Evolutionary conservation across 1,140 invertebrate genomes (phyloP).

Genomic region (Eubasilissa regina): DNA sequence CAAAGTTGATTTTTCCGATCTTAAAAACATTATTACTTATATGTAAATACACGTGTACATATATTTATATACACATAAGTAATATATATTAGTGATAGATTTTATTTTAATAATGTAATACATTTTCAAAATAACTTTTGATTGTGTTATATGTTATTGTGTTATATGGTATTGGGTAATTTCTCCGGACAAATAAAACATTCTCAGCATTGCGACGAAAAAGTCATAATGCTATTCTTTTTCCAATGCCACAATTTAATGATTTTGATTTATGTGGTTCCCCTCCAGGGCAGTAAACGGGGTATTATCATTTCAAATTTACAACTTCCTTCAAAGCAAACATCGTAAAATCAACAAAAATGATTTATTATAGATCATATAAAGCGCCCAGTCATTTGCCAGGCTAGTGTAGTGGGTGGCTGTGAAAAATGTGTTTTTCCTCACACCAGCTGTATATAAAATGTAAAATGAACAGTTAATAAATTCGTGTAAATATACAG

Average conservation of each 20-base stretch:
- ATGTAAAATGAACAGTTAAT: neutral
- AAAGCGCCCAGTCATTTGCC: neutral
- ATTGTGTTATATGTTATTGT: too few relatives aligned
- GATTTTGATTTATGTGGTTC: constrained; percentile 14
- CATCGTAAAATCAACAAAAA: constrained; percentile 13
- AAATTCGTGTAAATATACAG: constrained; percentile 36
- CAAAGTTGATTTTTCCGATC: too few relatives aligned
- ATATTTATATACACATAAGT: too few relatives aligned
- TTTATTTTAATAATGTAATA: too few relatives aligned
- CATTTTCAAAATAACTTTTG: too few relatives aligned
- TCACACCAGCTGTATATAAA: constrained; percentile 1
- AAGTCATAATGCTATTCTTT: too few relatives aligned
- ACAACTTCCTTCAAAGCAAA: constrained; percentile 24
- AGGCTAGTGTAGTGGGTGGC: neutral
- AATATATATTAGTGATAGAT: too few relatives aligned
- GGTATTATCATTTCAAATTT: constrained; percentile 3
- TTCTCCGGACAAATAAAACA: too few relatives aligned
- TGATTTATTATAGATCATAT: constrained; percentile 17
- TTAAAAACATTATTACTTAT: too few relatives aligned
- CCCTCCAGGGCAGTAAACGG: neutral
- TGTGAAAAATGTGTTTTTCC: constrained; percentile 9
- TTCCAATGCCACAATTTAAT: neutral
- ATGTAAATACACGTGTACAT: too few relatives aligned
- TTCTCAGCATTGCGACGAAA: too few relatives aligned
- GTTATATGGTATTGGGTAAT: too few relatives aligned